Evolutionary conservation across 1,140 invertebrate species (phyloP).

Genomic region (Nautilus pompilius): DNA sequence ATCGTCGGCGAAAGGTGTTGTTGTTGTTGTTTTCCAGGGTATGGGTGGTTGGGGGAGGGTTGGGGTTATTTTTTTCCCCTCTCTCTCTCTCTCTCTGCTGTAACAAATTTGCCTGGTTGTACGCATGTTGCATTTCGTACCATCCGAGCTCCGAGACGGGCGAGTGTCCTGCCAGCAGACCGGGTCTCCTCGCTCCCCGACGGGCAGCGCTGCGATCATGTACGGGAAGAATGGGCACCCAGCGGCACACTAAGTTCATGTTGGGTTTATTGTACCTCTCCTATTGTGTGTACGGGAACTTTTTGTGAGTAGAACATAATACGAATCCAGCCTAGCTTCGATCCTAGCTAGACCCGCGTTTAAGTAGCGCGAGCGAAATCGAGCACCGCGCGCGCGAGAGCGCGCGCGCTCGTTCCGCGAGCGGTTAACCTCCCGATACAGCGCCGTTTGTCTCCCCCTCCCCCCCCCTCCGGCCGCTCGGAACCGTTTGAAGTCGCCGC

Average conservation of each 20-base stretch:
- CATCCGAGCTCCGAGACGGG: not conserved
- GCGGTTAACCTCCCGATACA: too few species aligned
- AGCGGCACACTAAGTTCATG: constrained; percentile 27
- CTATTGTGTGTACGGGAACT: constrained; percentile 33
- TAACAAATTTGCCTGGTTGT: not conserved
- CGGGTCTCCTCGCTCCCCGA: not conserved
- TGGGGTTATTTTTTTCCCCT: too few species aligned
- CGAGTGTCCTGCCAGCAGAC: not conserved
- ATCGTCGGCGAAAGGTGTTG: not conserved
- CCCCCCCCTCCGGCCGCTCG: too few species aligned
- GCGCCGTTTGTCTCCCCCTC: too few species aligned
- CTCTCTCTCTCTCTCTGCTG: too few species aligned
- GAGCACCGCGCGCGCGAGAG: too few species aligned
- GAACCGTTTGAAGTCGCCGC: too few species aligned
- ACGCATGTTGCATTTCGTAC: not conserved
- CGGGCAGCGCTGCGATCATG: not conserved
- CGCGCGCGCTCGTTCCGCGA: too few species aligned
- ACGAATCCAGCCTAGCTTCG: too few species aligned
- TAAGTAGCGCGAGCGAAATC: too few species aligned
- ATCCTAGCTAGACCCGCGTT: too few species aligned
- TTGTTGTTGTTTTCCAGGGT: not conserved
- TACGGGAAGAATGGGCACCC: constrained; percentile 23
- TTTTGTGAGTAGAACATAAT: constrained; percentile 39
- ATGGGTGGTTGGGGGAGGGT: not conserved
- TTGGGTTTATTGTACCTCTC: constrained; percentile 25